Evolutionary conservation across 2,113 vertebrate species (phyloP).

Genomic region (Ailurus styani): DNA sequence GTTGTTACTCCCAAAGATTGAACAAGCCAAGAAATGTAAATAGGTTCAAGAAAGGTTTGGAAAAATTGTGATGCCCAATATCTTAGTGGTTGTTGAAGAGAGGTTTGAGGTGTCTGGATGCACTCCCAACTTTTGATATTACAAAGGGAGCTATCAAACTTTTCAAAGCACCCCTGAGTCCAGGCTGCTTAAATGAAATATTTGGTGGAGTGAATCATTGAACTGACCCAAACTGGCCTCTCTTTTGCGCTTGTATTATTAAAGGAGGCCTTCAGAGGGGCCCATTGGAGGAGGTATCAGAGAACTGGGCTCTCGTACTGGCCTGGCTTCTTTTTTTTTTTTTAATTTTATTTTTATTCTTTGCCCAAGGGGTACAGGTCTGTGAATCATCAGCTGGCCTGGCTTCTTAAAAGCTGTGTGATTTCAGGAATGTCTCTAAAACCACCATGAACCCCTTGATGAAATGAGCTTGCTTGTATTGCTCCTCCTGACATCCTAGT

Average conservation of each 20-base stretch:
- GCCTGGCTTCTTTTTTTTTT: background rate
- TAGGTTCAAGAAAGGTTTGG: constrained; percentile 39
- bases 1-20: constrained; percentile 22
- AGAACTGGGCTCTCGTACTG: background rate
- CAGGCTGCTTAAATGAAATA: background rate
- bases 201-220: background rate
- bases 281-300: background rate
- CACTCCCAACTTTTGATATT: constrained; percentile 16
- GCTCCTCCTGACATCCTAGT: background rate
- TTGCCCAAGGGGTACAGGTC: no score
- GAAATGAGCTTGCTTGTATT: background rate
- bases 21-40: constrained; percentile 55
- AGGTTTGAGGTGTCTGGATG: background rate
- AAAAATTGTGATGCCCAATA: background rate
- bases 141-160: background rate
- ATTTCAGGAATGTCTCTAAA: background rate
- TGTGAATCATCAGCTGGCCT: no score
- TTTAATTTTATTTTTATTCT: no score
- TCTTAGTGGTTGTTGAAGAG: background rate
- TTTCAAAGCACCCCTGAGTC: background rate
- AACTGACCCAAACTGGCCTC: background rate
- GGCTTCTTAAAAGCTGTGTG: background rate
- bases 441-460: background rate
- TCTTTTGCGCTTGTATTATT: background rate
- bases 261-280: background rate